Evolutionary conservation across 1,140 invertebrate species (phyloP).

Genomic region (Zelostemma sp.): DNA sequence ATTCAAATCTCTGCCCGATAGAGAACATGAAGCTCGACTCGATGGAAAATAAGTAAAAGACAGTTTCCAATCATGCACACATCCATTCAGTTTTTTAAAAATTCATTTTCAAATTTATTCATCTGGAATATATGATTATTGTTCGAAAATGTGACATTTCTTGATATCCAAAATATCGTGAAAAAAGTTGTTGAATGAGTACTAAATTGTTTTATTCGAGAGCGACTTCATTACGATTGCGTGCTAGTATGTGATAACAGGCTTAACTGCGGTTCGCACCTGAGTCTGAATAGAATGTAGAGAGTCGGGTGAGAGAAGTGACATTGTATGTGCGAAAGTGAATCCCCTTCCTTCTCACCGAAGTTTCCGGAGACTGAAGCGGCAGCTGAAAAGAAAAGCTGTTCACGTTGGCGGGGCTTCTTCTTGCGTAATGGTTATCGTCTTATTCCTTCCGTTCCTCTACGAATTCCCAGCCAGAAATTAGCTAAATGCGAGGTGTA

Average conservation of each 20-base stretch:
- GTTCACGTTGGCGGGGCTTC: constrained; percentile 35
- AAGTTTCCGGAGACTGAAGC: constrained; percentile 30
- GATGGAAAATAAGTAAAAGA: too few relatives aligned
- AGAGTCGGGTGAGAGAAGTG: constrained; percentile 45
- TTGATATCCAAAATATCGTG: too few relatives aligned
- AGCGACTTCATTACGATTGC: constrained; percentile 10
- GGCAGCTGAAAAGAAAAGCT: constrained; percentile 40
- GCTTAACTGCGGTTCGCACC: constrained; percentile 29
- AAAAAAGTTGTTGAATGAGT: too few relatives aligned
- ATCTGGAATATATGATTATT: too few relatives aligned
- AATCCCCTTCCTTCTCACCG: constrained; percentile 32
- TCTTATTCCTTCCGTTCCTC: constrained; percentile 37
- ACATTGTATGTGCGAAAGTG: constrained; percentile 42
- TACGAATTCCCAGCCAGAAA: constrained; percentile 26
- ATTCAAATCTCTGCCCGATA: too few relatives aligned
- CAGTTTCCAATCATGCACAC: too few relatives aligned
- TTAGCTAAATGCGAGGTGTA: constrained; percentile 23
- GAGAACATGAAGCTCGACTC: too few relatives aligned
- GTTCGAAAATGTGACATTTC: too few relatives aligned
- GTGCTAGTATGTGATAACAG: constrained; percentile 38
- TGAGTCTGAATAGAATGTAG: constrained; percentile 36
- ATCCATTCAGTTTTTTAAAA: too few relatives aligned
- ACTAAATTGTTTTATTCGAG: too few relatives aligned
- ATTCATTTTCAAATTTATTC: too few relatives aligned
- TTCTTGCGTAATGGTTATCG: constrained; percentile 44